Evolutionary conservation across 2,113 vertebrate species (phyloP), one percentile per base, ranked within the genome.

Genomic region (Notothenia rossii): DNA sequence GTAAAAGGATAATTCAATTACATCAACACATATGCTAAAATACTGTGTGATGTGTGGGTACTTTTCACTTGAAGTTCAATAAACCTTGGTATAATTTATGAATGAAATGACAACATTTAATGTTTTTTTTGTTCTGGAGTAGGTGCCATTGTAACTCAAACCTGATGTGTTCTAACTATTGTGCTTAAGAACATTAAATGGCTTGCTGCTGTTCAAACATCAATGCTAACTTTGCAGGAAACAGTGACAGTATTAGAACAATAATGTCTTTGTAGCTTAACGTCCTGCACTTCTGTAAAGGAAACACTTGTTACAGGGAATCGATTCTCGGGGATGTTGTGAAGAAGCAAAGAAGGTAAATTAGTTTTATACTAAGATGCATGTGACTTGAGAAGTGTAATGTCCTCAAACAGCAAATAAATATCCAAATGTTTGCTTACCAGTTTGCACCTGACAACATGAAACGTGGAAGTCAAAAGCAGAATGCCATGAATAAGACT

Each of bases 1-100:
- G 60, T 75, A 65, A 82, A 70, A 78, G 66, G 70, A 74, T 69
- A 82, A 72, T 71, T 66, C 61, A 49, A 62, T 60, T 66, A 51
- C 43, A 45, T 17, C 43, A 36, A 75, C 11, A 55, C 25, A 65
- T 13, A 18, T 3, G 43, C 15, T n/a, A 46, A 46, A 20, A 15
- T 48, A 29, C 9, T 51, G 48, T 71, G n/a, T 65, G 53, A 61
- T 5, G 1, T 55, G 11, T 2, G 55, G 64, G 49, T 25, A 25
- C 36, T 68, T 53, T 77, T 17, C 14, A 18, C 53, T 29, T 29
- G 3, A 29, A 4, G 29, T 29, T 29, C 29, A 29, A 29, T 29
- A 29, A 29, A 29, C 3, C 29, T 4, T 29, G 10, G 3, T 55
- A 14, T 50, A 48, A 48, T 20, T 54, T 73, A 53, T 81, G 20